A percentile compares a stretch with the other conserved stretches of the same genome.
Evolutionary conservation across 1,140 invertebrate genomes (phyloP).

Genomic region (Gyrodactylus salaris): DNA sequence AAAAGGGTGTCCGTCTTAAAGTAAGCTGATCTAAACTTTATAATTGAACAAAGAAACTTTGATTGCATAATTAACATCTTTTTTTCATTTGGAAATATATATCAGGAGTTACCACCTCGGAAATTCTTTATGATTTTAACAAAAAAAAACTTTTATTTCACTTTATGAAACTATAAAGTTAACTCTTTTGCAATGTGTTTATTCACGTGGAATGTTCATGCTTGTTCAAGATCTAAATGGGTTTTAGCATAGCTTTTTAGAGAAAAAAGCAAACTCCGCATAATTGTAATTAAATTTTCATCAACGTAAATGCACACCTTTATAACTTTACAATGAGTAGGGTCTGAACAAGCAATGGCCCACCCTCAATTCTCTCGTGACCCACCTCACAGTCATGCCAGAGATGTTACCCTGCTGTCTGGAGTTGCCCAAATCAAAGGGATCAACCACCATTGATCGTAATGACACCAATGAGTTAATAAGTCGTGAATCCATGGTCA

Average conservation of each 20-base stretch:
- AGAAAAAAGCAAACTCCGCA: background rate
- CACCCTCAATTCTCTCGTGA: slow-evolving; percentile 47
- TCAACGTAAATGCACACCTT: background rate
- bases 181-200: no score
- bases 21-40: slow-evolving; percentile 22
- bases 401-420: slow-evolving; percentile 49
- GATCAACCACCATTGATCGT: slow-evolving; percentile 12
- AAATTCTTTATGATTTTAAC: no score
- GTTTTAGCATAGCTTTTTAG: background rate
- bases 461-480: background rate
- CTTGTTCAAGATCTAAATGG: background rate
- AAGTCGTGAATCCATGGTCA: background rate
- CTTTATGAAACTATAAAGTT: no score
- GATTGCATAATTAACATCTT: no score
- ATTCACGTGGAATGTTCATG: no score
- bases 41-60: no score
- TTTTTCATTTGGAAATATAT: no score
- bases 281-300: background rate
- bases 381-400: slow-evolving; percentile 17
- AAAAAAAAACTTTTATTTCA: no score
- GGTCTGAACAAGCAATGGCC: slow-evolving; percentile 79
- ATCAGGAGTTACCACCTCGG: no score
- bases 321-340: no score
- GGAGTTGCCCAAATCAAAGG: slow-evolving; percentile 14
- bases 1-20: slow-evolving; percentile 74